Evolutionary conservation across 2,797 vertebrate genomes (phyloP).

Genomic region (Vespertilio murinus): DNA sequence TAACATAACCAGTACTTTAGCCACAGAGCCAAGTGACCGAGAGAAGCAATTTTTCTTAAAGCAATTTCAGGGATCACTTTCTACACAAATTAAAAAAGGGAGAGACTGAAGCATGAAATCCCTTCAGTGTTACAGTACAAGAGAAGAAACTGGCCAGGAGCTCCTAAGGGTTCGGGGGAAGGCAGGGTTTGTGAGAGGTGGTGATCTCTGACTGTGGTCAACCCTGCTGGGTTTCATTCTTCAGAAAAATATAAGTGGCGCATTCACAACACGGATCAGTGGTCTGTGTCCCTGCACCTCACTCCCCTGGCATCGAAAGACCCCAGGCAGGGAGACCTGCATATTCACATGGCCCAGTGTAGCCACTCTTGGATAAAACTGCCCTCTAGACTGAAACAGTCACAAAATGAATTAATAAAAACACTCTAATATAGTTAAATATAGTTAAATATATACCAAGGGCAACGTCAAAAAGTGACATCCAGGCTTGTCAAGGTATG

Average conservation of each 20-base stretch:
- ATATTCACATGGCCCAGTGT: fast-evolving
- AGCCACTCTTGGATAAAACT: background rate
- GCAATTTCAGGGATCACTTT: background rate
- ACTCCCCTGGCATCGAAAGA: background rate
- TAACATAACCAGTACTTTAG: background rate
- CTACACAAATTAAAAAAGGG: background rate
- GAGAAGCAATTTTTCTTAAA: background rate
- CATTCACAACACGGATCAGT: background rate
- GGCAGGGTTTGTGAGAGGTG: background rate
- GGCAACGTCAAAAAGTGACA: background rate
- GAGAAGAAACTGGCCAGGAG: background rate
- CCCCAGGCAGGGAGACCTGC: fast-evolving
- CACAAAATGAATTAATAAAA: background rate
- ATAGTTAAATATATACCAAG: background rate
- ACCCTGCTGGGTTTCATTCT: background rate
- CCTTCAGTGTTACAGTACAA: background rate
- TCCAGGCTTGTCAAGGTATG: background rate
- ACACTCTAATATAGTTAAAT: background rate
- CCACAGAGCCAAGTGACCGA: background rate
- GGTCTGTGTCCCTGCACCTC: background rate
- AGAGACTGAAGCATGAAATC: background rate
- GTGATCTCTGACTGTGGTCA: background rate
- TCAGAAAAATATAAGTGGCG: background rate
- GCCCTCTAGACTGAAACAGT: background rate
- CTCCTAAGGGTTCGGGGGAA: background rate